Percentiles rank a stretch among this genome's conserved stretches.
Conservation (phyloP, 1,140 invertebrate genomes). For the Orchestia grillus region DNA sequence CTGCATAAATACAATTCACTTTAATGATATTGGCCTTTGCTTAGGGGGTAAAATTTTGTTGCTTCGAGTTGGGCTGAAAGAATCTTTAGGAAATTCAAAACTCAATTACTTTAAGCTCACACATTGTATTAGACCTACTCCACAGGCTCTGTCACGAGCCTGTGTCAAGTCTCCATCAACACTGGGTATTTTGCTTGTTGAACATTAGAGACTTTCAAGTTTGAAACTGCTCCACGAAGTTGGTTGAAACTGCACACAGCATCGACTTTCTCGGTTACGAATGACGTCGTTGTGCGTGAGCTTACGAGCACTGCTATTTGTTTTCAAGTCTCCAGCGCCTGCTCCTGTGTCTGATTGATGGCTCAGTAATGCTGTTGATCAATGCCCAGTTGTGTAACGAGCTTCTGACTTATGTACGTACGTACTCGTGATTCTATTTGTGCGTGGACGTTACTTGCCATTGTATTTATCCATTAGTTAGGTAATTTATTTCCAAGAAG, state of each 20-base stretch:
- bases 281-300: background rate
- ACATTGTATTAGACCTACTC: too few species aligned
- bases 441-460: too few species aligned
- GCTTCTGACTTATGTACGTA: background rate
- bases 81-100: too few species aligned
- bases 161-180: background rate
- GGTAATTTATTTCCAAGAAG: background rate
- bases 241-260: background rate
- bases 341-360: background rate
- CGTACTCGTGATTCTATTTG: background rate
- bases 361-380: background rate
- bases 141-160: too few species aligned
- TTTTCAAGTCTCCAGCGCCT: background rate
- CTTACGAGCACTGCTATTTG: background rate
- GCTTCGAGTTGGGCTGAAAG: too few species aligned
- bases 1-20: background rate
- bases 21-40: background rate
- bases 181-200: background rate
- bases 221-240: background rate
- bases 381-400: background rate
- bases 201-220: background rate
- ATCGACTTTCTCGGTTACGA: background rate
- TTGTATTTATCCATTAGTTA: background rate
- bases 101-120: too few species aligned
- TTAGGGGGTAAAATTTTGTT: too few species aligned